Conservation (phyloP, 2,797 vertebrate species). For the Neosilurus mollespiculum region DNA sequence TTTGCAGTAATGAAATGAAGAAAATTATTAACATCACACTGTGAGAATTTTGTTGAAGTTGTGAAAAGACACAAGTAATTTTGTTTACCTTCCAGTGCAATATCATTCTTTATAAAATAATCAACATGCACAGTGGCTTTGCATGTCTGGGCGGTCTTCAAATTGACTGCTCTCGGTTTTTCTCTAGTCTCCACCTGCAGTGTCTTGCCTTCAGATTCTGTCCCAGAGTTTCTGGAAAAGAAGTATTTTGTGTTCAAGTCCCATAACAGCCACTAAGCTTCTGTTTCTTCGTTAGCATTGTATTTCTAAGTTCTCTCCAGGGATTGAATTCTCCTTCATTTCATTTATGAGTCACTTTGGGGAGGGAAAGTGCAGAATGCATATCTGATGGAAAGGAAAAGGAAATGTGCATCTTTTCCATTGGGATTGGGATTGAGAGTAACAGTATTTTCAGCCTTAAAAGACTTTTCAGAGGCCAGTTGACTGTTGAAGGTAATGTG, state of each 20-base stretch:
- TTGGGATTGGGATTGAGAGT: constrained; percentile 3
- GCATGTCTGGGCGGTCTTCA: too few species aligned
- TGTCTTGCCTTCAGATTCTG: background rate
- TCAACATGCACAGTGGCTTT: too few species aligned
- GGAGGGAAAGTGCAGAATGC: background rate
- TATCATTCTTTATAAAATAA: too few species aligned
- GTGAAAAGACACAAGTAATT: too few species aligned
- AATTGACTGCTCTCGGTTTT: too few species aligned
- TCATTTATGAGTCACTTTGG: background rate
- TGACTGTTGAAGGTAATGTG: background rate
- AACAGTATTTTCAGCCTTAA: background rate
- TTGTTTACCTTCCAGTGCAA: too few species aligned
- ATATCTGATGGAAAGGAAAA: constrained; percentile 13
- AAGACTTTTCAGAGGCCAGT: background rate
- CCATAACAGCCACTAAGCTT: background rate
- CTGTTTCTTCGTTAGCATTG: background rate
- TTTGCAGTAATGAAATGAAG: too few species aligned
- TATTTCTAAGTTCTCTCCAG: background rate
- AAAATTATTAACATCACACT: too few species aligned
- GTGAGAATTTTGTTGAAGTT: too few species aligned
- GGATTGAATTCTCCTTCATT: background rate
- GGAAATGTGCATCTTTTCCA: background rate
- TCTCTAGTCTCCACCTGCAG: background rate
- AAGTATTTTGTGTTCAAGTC: background rate
- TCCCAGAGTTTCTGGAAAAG: background rate